Percentiles rank a stretch among this genome's conserved stretches.
Conservation (phyloP, 2,888 invertebrate genomes). For the Cotesia congregata region DNA sequence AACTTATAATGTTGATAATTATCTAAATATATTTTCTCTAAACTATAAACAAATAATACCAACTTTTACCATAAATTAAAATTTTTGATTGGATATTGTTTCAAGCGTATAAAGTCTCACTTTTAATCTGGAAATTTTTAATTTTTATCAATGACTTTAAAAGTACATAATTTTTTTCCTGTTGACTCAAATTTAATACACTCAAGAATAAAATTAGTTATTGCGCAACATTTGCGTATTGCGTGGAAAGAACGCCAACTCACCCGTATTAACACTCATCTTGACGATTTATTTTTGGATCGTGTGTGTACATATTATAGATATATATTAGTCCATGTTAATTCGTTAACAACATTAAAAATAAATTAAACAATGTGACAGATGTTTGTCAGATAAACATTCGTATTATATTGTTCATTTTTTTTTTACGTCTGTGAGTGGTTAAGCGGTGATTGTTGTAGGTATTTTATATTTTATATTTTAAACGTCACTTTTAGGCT, state of each 20-base stretch:
- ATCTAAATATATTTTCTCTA: too few species aligned
- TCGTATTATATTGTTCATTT: not conserved
- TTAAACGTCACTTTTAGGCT: not conserved
- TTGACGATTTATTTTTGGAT: conserved; percentile 32
- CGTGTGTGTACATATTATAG: not conserved
- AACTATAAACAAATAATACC: too few species aligned
- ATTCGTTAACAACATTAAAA: not conserved
- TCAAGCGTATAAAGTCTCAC: too few species aligned
- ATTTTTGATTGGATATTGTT: too few species aligned
- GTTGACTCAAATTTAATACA: conserved; percentile 3
- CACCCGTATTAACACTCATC: conserved; percentile 31
- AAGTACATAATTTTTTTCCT: not conserved
- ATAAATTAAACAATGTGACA: conserved; percentile 19
- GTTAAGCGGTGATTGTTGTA: not conserved
- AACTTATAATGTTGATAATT: too few species aligned
- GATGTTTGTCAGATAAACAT: not conserved
- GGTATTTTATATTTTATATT: not conserved
- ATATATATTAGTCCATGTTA: not conserved
- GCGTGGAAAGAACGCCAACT: conserved; percentile 22
- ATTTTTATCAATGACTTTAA: too few species aligned
- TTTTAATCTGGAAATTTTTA: too few species aligned
- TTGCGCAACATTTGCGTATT: conserved; percentile 36
- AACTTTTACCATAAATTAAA: too few species aligned
- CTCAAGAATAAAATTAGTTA: conserved; percentile 39
- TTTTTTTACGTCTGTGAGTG: not conserved